Base-by-base conservation (phyloP, 2,888 invertebrate species). In the Punctoribates punctum region DNA sequence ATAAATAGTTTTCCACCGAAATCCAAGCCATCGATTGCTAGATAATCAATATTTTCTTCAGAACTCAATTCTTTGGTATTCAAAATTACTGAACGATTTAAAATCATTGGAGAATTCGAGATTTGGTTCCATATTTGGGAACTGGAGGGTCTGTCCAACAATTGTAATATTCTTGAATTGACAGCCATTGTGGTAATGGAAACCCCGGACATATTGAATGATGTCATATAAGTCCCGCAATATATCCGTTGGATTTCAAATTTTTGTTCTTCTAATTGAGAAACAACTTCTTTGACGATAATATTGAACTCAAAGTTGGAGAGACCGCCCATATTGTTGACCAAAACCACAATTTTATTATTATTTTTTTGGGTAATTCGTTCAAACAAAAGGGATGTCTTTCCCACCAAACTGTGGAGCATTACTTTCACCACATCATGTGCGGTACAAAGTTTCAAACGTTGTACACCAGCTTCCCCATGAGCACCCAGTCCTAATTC, bases 261-360 rank as follows among this genome's bases (percentile, higher is more conserved):
- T 23, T 73, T 65, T n/a, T 38, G 20, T 20, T 2, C 76, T 78
- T 11, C 76, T 65, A 91, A 84, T 82, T 89, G 89, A 17, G 84
- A 83, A 34, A 89, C 86, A 0, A 88, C 86, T 83, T 91, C 91
- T 9, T 87, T 87, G 73, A 88, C 87, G 13, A 91, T 85, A 73
- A 92, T 88, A 79, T 89, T 89, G 85, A 91, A 88, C 82, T 94
- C 93, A 77, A 93, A 82, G 78, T 90, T 87, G 0, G 91, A 89
- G 0, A 91, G 86, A 1, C 88, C 88, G 34, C 93, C 93, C 74
- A 92, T 85, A 83, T 94, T 94, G 84, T 93, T 92, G 6, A 94
- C 83, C 80, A 93, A 85, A 11, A 90, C 86, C 0, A 88, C 89
- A 0, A 91, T 88, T 74, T 83, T 42, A n/a, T 82, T 79, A 9